These are phyloP conservation scores for Sinocyclocheilus anshuiensis DNA, from an alignment of 2,113 vertebrate species.

Conservation along the genomic window DNA sequence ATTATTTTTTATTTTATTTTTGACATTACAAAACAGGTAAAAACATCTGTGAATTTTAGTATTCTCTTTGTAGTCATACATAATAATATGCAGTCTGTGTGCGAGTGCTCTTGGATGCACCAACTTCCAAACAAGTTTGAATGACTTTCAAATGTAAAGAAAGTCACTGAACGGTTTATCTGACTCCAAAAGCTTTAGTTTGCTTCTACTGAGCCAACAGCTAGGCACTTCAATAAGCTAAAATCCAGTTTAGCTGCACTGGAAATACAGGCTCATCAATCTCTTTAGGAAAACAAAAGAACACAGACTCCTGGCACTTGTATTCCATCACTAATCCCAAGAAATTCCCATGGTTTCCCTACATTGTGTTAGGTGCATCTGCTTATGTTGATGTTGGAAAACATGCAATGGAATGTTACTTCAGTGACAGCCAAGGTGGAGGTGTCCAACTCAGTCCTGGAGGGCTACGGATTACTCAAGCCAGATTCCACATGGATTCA, in stretches of 20 bases:
- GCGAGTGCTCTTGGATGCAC: background rate
- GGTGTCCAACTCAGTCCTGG: slow-evolving; percentile 26
- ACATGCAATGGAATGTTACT: slow-evolving; percentile 34
- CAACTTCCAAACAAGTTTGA: background rate
- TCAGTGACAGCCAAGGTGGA: slow-evolving; percentile 7
- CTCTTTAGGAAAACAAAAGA: slow-evolving; percentile 17
- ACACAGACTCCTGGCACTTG: background rate
- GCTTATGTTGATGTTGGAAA: slow-evolving; percentile 23
- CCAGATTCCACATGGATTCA: slow-evolving; percentile 39
- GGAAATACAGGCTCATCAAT: background rate
- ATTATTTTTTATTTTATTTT: background rate
- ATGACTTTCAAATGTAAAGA: background rate
- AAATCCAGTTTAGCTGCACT: background rate
- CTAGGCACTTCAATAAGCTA: background rate
- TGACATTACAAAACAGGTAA: background rate
- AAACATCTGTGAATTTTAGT: background rate
- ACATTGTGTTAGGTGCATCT: background rate
- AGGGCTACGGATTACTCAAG: slow-evolving; percentile 17
- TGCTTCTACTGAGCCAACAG: background rate
- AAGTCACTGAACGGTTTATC: background rate
- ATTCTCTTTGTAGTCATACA: background rate
- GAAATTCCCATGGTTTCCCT: background rate
- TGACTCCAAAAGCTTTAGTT: background rate
- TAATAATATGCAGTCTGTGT: background rate
- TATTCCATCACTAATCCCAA: background rate